These are phyloP conservation scores for Catagonus wagneri DNA, from an alignment of 2,113 vertebrate species.

Conservation along the genomic window DNA sequence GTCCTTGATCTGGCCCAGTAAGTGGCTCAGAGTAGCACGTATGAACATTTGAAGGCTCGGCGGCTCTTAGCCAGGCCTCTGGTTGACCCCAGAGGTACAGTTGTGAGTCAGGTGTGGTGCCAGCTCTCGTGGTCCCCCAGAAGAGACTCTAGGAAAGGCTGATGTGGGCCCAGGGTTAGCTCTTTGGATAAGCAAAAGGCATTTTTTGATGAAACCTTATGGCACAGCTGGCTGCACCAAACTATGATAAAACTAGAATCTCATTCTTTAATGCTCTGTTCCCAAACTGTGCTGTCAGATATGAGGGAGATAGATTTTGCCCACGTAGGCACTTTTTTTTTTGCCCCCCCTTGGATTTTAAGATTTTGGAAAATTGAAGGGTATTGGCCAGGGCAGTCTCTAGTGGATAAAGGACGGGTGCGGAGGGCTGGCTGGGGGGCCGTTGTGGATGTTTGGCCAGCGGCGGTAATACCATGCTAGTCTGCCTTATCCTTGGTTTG, in stretches of 20 bases:
- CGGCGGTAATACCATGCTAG: neutral
- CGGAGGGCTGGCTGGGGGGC: neutral
- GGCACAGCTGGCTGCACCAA: neutral
- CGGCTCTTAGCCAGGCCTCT: neutral
- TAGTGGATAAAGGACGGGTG: neutral
- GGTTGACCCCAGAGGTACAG: neutral
- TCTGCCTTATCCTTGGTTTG: slow-evolving; percentile 35
- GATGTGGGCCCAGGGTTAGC: neutral
- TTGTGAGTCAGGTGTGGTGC: too few relatives aligned
- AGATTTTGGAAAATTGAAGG: slow-evolving; percentile 24
- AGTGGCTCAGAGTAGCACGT: neutral
- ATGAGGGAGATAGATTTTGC: neutral
- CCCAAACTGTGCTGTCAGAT: neutral
- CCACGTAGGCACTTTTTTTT: neutral
- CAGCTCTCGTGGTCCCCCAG: neutral
- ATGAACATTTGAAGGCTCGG: too few relatives aligned
- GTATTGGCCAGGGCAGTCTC: neutral
- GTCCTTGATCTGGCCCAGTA: neutral
- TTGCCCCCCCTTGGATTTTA: neutral
- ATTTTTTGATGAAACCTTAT: neutral
- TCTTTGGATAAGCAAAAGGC: neutral
- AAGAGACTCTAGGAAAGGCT: neutral
- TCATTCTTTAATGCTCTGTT: neutral
- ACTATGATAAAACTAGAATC: neutral
- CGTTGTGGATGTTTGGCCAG: neutral